Conservation (phyloP, 2,113 vertebrate species). For the Anhinga rufa region DNA sequence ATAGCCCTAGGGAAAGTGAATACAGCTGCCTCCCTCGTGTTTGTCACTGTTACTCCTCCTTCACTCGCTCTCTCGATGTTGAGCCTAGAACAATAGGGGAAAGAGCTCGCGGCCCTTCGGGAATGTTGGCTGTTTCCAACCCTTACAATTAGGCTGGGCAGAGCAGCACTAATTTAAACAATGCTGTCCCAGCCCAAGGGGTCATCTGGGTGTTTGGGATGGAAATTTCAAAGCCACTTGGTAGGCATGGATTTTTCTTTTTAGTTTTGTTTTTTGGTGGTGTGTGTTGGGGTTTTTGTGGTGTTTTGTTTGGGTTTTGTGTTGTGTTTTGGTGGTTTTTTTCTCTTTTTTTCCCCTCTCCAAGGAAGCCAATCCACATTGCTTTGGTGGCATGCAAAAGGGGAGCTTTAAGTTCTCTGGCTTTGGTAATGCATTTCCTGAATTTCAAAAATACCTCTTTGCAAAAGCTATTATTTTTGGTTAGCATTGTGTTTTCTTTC, state of each 20-base stretch:
- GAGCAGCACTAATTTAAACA: neutral
- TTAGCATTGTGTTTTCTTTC: conserved; percentile 19
- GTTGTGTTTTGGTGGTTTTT: neutral
- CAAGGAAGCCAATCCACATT: neutral
- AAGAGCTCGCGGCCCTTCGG: neutral
- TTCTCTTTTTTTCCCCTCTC: neutral
- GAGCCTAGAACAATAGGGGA: conserved; percentile 3
- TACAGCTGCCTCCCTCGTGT: neutral
- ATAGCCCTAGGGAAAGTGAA: neutral
- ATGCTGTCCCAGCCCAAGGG: neutral
- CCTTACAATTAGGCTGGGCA: neutral
- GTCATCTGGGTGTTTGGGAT: neutral
- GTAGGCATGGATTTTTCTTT: neutral
- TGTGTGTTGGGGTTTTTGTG: neutral
- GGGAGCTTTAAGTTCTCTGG: neutral
- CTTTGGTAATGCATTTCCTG: neutral
- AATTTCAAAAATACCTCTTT: neutral
- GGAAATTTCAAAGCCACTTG: neutral
- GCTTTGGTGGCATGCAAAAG: neutral
- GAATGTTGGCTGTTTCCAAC: neutral
- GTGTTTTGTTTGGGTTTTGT: neutral
- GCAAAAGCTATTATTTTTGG: neutral
- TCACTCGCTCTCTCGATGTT: neutral
- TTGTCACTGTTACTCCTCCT: neutral
- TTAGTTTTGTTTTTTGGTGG: neutral